Percentiles rank a stretch among this genome's conserved stretches.
Conservation (phyloP, 92 coral and sea anemone species). For the Zoanthus sansibaricus region DNA sequence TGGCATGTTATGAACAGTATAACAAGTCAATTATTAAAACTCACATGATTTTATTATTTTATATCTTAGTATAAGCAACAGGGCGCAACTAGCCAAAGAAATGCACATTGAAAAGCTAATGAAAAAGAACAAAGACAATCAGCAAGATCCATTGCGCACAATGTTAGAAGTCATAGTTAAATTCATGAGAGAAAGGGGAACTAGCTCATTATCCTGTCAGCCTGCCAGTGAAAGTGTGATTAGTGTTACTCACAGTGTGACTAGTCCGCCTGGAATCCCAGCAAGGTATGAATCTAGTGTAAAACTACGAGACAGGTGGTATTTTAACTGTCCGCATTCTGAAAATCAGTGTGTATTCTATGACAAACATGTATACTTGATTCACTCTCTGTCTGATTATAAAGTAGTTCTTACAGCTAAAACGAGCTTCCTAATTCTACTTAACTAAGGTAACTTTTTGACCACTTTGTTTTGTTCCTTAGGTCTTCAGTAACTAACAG, state of each 20-base stretch:
- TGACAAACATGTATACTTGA: neutral
- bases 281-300: conserved; percentile 12
- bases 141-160: conserved; percentile 78
- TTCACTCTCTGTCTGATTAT: too few relatives aligned
- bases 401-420: too few relatives aligned
- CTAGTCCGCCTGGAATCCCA: neutral
- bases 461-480: too few relatives aligned
- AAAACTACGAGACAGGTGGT: neutral
- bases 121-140: conserved; percentile 95
- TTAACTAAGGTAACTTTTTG: too few relatives aligned
- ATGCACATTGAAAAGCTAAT: conserved; percentile 91
- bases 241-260: neutral
- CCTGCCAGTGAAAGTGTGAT: conserved; percentile 10
- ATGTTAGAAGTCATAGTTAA: conserved; percentile 95
- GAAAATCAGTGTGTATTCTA: neutral
- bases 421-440: too few relatives aligned
- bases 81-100: conserved; percentile 94
- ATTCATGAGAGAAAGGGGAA: conserved; percentile 71
- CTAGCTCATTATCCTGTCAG: conserved; percentile 25
- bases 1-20: neutral
- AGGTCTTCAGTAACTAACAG: too few relatives aligned
- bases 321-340: neutral
- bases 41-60: too few relatives aligned
- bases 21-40: neutral
- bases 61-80: conserved; percentile 79